Evolutionary conservation across 2,797 vertebrate genomes (phyloP).

Genomic region (Poeciliopsis presidionis): DNA sequence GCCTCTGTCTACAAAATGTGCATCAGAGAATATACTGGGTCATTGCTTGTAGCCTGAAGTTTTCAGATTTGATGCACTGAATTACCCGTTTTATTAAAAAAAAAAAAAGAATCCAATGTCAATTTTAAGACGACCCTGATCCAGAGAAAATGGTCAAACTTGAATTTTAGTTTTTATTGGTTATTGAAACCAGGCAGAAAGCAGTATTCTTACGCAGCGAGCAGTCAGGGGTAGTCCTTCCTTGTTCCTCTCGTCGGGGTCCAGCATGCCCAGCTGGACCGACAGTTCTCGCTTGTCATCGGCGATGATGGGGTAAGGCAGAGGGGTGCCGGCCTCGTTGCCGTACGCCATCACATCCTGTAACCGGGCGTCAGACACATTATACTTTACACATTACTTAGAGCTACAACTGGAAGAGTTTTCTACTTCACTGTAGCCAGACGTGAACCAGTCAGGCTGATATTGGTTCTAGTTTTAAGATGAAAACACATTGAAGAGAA

Average conservation of each 20-base stretch:
- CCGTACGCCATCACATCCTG: constrained; percentile 91
- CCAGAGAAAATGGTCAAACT: no score
- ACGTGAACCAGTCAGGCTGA: neutral
- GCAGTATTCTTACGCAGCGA: constrained; percentile 86
- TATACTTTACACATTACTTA: neutral
- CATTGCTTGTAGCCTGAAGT: neutral
- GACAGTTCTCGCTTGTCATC: constrained; percentile 89
- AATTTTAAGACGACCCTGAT: neutral
- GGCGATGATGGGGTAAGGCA: constrained; percentile 97
- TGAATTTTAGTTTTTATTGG: neutral
- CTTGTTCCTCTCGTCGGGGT: constrained; percentile 91
- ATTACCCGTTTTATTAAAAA: neutral
- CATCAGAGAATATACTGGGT: neutral
- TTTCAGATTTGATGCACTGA: neutral
- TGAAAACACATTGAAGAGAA: neutral
- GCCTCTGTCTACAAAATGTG: neutral
- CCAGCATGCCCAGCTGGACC: constrained; percentile 92
- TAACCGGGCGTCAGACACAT: constrained; percentile 13
- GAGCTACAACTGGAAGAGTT: neutral
- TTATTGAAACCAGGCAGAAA: neutral
- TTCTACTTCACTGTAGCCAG: neutral
- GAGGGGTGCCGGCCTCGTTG: constrained; percentile 55
- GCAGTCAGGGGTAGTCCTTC: constrained; percentile 91
- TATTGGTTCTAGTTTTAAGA: neutral
- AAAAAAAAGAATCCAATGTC: neutral